These are phyloP conservation scores for Drosophila engyochracea DNA, from an alignment of 2,888 invertebrate genomes.

Conservation along the genomic window DNA sequence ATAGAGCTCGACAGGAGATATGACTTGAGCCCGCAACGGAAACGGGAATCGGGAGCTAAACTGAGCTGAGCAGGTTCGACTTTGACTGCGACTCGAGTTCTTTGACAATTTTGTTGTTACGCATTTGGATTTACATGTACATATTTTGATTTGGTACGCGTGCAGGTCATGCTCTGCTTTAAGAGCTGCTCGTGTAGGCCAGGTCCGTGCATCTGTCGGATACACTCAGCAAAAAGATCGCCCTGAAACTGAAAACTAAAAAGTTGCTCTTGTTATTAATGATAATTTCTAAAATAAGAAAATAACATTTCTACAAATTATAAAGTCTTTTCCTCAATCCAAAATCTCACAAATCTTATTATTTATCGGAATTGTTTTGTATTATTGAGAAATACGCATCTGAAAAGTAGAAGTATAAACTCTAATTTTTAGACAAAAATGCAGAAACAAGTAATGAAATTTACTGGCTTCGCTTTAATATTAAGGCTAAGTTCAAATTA, in stretches of 20 bases:
- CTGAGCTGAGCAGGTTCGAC: slow-evolving; percentile 10
- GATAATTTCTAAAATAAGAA: background rate
- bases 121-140: slow-evolving; percentile 45
- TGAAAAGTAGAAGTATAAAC: rapidly evolving
- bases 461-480: background rate
- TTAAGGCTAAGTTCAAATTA: background rate
- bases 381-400: no score
- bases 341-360: background rate
- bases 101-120: slow-evolving; percentile 55
- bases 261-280: background rate
- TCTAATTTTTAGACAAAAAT: background rate
- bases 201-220: slow-evolving; percentile 9
- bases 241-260: background rate
- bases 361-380: no score
- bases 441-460: background rate
- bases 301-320: rapidly evolving
- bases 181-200: slow-evolving; percentile 14
- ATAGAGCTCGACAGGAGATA: slow-evolving; percentile 67
- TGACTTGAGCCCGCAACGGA: slow-evolving; percentile 13
- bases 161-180: slow-evolving; percentile 71
- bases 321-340: background rate
- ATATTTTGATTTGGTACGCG: slow-evolving; percentile 76
- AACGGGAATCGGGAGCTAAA: slow-evolving; percentile 5
- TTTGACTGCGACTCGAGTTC: slow-evolving; percentile 24
- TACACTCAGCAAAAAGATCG: background rate